Conservation (phyloP, 1,140 invertebrate genomes). For the Hormaphis cornu region DNA sequence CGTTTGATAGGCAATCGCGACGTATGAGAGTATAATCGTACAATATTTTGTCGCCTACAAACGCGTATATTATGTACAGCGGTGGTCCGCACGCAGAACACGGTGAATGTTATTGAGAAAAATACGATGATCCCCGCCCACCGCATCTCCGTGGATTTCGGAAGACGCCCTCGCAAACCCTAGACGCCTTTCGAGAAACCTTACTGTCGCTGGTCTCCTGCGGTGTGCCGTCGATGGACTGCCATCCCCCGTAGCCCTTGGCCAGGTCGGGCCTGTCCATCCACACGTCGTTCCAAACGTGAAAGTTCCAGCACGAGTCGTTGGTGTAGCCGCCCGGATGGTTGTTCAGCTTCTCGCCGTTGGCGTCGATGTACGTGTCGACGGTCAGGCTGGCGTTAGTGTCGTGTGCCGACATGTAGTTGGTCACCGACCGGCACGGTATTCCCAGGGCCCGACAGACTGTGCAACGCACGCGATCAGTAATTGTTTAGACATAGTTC, state of each 20-base stretch:
- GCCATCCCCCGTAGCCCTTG: constrained; percentile 65
- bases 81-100: too few relatives aligned
- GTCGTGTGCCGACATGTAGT: constrained; percentile 70
- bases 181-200: too few relatives aligned
- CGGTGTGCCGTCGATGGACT: constrained; percentile 67
- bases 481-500: too few relatives aligned
- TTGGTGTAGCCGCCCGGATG: constrained; percentile 49
- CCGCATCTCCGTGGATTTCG: too few relatives aligned
- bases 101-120: too few relatives aligned
- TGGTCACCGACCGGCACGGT: constrained; percentile 62
- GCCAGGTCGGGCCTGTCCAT: constrained; percentile 66
- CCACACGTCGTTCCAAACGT: constrained; percentile 79
- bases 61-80: too few relatives aligned
- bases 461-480: constrained; percentile 35
- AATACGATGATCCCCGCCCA: too few relatives aligned
- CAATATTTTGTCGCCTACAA: too few relatives aligned
- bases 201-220: constrained; percentile 59
- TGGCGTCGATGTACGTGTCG: constrained; percentile 53
- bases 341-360: constrained; percentile 53
- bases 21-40: too few relatives aligned
- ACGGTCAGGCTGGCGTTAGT: constrained; percentile 52
- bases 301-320: constrained; percentile 67
- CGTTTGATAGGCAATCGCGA: too few relatives aligned
- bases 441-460: constrained; percentile 55
- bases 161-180: too few relatives aligned